Conservation (phyloP, 2,797 vertebrate species). For the Sciaenops ocellatus region DNA sequence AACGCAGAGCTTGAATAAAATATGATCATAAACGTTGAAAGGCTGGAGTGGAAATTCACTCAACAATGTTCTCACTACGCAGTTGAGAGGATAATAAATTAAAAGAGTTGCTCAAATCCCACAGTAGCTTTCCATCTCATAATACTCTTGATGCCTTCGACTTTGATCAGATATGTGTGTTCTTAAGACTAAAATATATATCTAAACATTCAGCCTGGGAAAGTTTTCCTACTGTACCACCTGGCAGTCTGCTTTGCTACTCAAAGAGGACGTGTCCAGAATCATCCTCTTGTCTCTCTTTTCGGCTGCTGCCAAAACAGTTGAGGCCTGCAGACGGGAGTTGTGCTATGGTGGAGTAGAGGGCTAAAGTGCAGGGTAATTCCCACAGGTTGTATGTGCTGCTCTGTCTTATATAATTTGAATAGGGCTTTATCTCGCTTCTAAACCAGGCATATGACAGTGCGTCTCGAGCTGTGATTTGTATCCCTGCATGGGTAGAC, state of each 20-base stretch:
- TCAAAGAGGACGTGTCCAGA: constrained; percentile 63
- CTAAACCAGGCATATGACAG: constrained; percentile 47
- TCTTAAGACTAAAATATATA: constrained; percentile 44
- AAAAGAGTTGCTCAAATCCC: constrained; percentile 59
- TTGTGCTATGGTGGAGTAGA: constrained; percentile 27
- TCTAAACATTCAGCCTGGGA: constrained; percentile 65
- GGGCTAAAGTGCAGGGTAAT: constrained; percentile 48
- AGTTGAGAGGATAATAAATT: constrained; percentile 65
- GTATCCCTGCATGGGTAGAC: constrained; percentile 37
- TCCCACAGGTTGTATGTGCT: constrained; percentile 47
- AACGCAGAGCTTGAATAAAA: constrained; percentile 32
- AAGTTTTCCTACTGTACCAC: constrained; percentile 65
- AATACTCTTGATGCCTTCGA: constrained; percentile 54
- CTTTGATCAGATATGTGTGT: constrained; percentile 60
- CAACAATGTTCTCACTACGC: constrained; percentile 52
- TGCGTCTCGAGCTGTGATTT: constrained; percentile 56
- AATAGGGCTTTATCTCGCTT: constrained; percentile 42
- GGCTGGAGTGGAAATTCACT: constrained; percentile 56
- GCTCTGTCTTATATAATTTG: constrained; percentile 22
- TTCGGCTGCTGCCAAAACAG: constrained; percentile 59
- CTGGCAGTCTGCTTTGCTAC: constrained; percentile 70
- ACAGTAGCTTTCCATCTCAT: constrained; percentile 66
- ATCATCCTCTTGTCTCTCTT: constrained; percentile 54
- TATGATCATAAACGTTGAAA: constrained; percentile 40
- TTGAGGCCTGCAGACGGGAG: constrained; percentile 50